A percentile compares a stretch with the other conserved stretches of the same genome.
These are phyloP conservation scores for Hozukius guyotensis DNA, from an alignment of 2,797 vertebrate genomes.

Conservation along the genomic window DNA sequence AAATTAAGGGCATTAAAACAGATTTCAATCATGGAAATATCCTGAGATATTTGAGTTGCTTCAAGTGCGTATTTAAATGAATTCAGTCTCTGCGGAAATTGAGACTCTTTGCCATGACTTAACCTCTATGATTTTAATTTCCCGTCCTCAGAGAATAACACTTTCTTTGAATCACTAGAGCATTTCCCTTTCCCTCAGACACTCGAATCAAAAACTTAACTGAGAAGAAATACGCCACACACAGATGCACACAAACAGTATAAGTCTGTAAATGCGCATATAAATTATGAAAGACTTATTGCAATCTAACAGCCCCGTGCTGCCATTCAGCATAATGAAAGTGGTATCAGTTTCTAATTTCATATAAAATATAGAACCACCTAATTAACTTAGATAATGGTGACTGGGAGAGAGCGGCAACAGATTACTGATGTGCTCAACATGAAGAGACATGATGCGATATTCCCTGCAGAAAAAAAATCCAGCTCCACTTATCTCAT, in stretches of 20 bases:
- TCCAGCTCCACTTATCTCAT: conserved; percentile 64
- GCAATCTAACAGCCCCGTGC: background rate
- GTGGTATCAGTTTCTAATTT: conserved; percentile 40
- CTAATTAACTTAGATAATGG: conserved; percentile 58
- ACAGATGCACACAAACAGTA: background rate
- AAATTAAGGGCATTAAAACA: conserved; percentile 50
- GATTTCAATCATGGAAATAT: conserved; percentile 34
- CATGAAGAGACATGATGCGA: conserved; percentile 37
- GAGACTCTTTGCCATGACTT: background rate
- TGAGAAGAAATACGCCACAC: background rate
- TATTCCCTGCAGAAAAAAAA: conserved; percentile 46
- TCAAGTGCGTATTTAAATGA: conserved; percentile 17
- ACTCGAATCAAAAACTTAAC: background rate
- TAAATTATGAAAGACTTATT: conserved; percentile 17
- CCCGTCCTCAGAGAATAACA: background rate
- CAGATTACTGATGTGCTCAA: conserved; percentile 49
- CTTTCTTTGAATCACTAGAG: background rate
- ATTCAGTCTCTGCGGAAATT: background rate
- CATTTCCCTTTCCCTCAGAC: background rate
- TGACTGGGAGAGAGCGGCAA: conserved; percentile 9
- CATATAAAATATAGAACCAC: conserved; percentile 26
- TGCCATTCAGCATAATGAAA: conserved; percentile 36
- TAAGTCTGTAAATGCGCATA: background rate
- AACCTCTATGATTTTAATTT: conserved; percentile 3
- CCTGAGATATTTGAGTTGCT: conserved; percentile 5